A percentile compares a stretch with the other conserved stretches of the same genome.
Conservation (phyloP, 2,797 vertebrate genomes). For the Pseudochirops cupreus region DNA sequence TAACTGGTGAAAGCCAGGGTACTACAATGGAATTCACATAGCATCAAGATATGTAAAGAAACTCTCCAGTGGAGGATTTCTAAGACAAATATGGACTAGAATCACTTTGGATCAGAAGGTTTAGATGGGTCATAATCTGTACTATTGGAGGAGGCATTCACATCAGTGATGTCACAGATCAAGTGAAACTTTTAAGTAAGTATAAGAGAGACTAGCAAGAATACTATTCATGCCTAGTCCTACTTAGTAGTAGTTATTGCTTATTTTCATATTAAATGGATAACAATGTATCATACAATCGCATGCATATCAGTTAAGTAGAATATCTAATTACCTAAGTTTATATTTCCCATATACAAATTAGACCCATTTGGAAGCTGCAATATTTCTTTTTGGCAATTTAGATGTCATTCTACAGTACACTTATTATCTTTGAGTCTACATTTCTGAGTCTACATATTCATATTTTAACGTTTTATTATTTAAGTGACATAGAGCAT, state of each 20-base stretch:
- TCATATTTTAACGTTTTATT: constrained; percentile 13
- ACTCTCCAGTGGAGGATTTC: background rate
- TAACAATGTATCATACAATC: background rate
- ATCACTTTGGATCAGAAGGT: background rate
- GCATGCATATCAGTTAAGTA: background rate
- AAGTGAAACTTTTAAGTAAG: background rate
- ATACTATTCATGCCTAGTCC: background rate
- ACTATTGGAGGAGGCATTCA: background rate
- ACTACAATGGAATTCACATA: background rate
- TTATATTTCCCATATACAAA: background rate
- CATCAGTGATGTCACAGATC: background rate
- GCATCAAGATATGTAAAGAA: background rate
- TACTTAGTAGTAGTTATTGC: background rate
- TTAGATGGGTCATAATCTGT: background rate
- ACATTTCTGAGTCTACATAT: background rate
- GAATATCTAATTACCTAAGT: background rate
- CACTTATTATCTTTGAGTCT: background rate
- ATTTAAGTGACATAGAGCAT: constrained; percentile 30
- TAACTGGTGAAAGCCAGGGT: background rate
- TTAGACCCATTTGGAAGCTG: background rate
- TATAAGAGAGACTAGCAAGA: background rate
- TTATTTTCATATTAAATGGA: background rate
- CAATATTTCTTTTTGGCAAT: background rate
- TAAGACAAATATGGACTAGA: background rate
- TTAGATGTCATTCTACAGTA: background rate